Evolutionary conservation across 2,888 invertebrate species (phyloP).

Genomic region (Apodemia mormo): DNA sequence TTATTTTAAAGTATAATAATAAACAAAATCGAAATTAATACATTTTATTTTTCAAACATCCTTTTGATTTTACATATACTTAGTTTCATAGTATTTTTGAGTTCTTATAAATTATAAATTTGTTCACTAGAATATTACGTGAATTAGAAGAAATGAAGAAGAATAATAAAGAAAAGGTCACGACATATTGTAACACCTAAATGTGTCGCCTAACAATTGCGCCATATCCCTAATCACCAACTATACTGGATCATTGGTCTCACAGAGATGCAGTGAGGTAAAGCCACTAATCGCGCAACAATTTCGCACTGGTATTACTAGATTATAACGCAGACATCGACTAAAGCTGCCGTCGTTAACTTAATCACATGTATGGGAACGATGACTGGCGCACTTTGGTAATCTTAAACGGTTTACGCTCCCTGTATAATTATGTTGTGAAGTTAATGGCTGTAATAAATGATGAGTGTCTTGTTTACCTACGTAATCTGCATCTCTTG

Average conservation of each 20-base stretch:
- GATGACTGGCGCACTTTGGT: constrained; percentile 39
- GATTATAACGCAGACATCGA: constrained; percentile 34
- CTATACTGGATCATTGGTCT: neutral
- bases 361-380: constrained; percentile 58
- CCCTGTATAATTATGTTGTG: constrained; percentile 4
- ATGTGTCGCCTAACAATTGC: neutral
- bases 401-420: constrained; percentile 9
- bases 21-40: too few species aligned
- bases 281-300: constrained; percentile 30
- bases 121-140: too few species aligned
- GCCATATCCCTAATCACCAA: neutral
- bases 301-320: constrained; percentile 47
- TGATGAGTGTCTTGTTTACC: constrained; percentile 1
- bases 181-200: neutral
- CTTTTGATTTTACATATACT: too few species aligned
- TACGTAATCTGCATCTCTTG: neutral
- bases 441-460: constrained; percentile 10
- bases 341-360: constrained; percentile 48
- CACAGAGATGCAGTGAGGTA: constrained; percentile 12
- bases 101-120: too few species aligned
- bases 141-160: too few species aligned
- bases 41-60: too few species aligned
- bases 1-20: too few species aligned
- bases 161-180: too few species aligned
- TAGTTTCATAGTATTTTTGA: too few species aligned